These are phyloP conservation scores for Lepus europaeus DNA, from an alignment of 2,113 vertebrate genomes.

Conservation along the genomic window DNA sequence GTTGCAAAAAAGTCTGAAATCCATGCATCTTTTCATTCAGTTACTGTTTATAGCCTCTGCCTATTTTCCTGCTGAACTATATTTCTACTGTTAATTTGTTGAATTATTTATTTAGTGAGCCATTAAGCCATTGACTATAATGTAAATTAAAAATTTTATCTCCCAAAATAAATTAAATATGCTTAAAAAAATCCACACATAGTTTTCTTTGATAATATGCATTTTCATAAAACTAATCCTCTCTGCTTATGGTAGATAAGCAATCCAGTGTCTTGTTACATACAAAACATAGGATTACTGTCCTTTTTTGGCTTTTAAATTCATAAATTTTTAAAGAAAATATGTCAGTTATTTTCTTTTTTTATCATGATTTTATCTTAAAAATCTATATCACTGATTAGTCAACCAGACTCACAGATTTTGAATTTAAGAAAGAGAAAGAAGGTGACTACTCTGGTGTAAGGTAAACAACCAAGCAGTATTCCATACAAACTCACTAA, in stretches of 20 bases:
- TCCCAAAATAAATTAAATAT: too few relatives aligned
- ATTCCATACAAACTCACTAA: neutral
- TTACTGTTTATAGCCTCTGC: too few relatives aligned
- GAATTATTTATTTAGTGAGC: neutral
- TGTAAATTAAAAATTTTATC: too few relatives aligned
- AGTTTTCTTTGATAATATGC: too few relatives aligned
- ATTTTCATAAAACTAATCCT: neutral
- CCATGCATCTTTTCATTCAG: too few relatives aligned
- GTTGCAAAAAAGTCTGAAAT: too few relatives aligned
- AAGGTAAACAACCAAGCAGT: neutral
- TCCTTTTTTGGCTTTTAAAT: conserved; percentile 33
- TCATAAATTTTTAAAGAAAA: conserved; percentile 38
- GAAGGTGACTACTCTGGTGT: neutral
- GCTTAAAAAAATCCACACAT: too few relatives aligned
- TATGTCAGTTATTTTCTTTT: neutral
- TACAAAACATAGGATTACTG: neutral
- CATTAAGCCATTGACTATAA: too few relatives aligned
- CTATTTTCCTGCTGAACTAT: neutral
- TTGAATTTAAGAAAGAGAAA: conserved; percentile 44
- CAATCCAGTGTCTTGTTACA: neutral
- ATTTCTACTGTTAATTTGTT: neutral
- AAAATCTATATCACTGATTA: conserved; percentile 15
- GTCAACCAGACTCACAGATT: neutral
- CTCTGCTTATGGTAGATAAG: neutral
- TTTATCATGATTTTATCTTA: conserved; percentile 3